phyloP scores from a whole-genome alignment of 2,888 invertebrate genomes.

The Lottia scabra region DNA sequence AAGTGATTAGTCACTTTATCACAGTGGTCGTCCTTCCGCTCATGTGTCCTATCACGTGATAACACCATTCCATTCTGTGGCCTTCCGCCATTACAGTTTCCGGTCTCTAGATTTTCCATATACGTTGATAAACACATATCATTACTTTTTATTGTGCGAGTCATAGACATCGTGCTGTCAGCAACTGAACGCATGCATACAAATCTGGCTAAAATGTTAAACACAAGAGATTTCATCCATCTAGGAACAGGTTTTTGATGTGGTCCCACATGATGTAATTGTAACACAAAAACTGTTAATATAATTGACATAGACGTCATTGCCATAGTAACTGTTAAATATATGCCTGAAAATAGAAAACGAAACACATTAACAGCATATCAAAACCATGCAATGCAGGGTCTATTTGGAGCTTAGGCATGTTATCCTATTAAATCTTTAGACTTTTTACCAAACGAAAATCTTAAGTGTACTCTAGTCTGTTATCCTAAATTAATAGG shows the following conservation, averaged over 20 bases:
- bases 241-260: constrained; percentile 66
- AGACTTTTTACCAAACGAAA: too few relatives aligned
- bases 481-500: too few relatives aligned
- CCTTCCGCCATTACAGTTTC: constrained; percentile 51
- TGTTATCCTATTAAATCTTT: too few relatives aligned
- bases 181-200: constrained; percentile 60
- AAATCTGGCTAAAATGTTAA: constrained; percentile 61
- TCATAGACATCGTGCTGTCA: constrained; percentile 18
- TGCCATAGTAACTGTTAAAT: constrained; percentile 71
- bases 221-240: constrained; percentile 65
- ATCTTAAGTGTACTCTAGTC: too few relatives aligned
- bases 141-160: constrained; percentile 24
- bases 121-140: constrained; percentile 55
- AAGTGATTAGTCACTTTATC: constrained; percentile 59
- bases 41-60: constrained; percentile 11
- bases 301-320: constrained; percentile 70
- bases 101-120: constrained; percentile 44
- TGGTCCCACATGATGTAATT: constrained; percentile 69
- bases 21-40: constrained; percentile 39
- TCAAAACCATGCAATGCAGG: too few relatives aligned
- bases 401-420: too few relatives aligned
- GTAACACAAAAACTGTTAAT: constrained; percentile 70
- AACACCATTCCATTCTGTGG: constrained; percentile 21
- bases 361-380: too few relatives aligned
- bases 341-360: constrained; percentile 63